Base-by-base conservation (phyloP, 2,888 invertebrate genomes). In the Eupithecia pulchellata region DNA sequence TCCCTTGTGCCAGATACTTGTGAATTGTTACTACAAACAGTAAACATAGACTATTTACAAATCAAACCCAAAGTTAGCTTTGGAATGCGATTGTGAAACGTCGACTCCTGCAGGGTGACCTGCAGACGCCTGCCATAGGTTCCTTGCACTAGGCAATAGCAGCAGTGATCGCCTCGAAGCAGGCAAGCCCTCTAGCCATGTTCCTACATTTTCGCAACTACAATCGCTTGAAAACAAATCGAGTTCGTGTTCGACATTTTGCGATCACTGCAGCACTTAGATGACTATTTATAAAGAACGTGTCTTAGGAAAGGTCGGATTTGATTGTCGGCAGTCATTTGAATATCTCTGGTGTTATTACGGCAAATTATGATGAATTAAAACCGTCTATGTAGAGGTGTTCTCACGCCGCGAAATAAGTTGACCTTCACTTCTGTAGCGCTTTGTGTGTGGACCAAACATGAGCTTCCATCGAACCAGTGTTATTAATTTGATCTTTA, bases 221-320 rank as follows among this genome's bases (percentile, higher is more conserved):
- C 52, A 52, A 91, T 84, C 79, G 82, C 86, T 90, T 87, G 86
- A 88, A 89, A 92, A 91, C 89, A 89, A 92, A 91, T 91, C 86
- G 91, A 91, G 88, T 90, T 93, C 91, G 91, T 91, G 92, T 93
- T 91, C 91, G 91, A 92, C 92, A 93, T 93, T 93, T 92, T 87
- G 91, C 90, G 91, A 93, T 91, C 90, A 91, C 89, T 85, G 89
- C 79, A 79, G 90, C 89, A 89, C 88, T 91, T 89, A 91, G 91
- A 92, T 89, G 91, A 92, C 92, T 92, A 91, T 93, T 91, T 92
- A 93, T 92, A 92, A 92, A 90, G 89, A 92, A 92, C 92, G 92
- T 93, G 92, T 92, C 90, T 92, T 84, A 87, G 90, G 89, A 93
- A 94, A 94, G 93, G 94, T 94, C 92, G 92, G 83, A 92, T 93